Evolutionary conservation across 2,113 vertebrate species (phyloP).

Genomic region (Corythaeola cristata): DNA sequence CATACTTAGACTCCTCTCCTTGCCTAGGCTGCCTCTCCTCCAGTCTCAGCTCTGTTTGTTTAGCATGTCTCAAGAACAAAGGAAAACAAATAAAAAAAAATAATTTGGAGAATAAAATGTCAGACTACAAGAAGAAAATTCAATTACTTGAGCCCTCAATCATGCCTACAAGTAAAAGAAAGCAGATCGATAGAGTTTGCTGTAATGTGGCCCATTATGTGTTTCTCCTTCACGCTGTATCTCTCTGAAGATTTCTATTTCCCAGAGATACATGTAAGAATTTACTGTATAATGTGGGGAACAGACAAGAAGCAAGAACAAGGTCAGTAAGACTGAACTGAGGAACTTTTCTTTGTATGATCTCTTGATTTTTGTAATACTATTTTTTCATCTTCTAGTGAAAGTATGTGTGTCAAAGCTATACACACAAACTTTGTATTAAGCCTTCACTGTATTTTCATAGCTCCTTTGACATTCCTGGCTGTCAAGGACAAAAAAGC

Average conservation of each 20-base stretch:
- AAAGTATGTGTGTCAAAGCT: not conserved
- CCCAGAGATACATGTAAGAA: conserved; percentile 25
- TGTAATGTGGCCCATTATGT: conserved; percentile 64
- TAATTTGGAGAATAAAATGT: conserved; percentile 68
- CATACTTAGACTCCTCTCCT: not conserved
- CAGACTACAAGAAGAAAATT: conserved; percentile 71
- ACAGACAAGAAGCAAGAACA: not conserved
- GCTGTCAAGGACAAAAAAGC: not conserved
- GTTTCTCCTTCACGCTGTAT: conserved; percentile 67
- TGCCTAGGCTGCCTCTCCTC: not conserved
- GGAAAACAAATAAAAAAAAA: not conserved
- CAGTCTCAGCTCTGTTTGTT: conserved; percentile 45
- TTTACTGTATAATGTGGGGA: not conserved
- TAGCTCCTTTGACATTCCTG: not conserved
- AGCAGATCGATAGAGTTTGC: conserved; percentile 68
- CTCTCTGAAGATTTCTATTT: conserved; percentile 67
- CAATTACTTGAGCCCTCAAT: conserved; percentile 74
- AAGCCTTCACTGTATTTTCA: not conserved
- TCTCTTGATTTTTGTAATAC: not conserved
- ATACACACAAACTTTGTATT: not conserved
- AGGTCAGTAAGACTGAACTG: not conserved
- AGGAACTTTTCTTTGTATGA: not conserved
- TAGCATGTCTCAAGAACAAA: conserved; percentile 58
- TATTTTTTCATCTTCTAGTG: not conserved
- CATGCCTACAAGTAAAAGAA: conserved; percentile 73